A percentile compares a stretch with the other conserved stretches of the same genome.
These are phyloP conservation scores for Apotomis capreana DNA, from an alignment of 2,888 invertebrate species.

Conservation along the genomic window DNA sequence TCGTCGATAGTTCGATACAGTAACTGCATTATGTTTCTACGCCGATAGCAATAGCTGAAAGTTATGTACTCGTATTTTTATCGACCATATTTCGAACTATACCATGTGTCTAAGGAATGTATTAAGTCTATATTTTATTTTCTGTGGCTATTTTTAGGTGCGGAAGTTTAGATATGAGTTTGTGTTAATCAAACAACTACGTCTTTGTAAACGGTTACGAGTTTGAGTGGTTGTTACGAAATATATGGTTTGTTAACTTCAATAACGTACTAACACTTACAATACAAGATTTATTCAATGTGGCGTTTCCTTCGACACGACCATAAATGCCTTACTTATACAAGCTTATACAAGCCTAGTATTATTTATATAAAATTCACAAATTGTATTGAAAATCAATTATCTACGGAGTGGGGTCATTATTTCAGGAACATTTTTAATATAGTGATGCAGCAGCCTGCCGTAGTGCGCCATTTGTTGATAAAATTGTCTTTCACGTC, in stretches of 20 bases:
- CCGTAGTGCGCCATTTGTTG: too few species aligned
- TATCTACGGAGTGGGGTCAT: too few species aligned
- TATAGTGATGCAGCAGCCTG: too few species aligned
- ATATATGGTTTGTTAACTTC: conserved; percentile 3
- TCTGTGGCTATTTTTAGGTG: conserved; percentile 61
- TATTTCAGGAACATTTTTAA: too few species aligned
- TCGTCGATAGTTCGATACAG: conserved; percentile 10
- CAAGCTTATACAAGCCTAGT: too few species aligned
- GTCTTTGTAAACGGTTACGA: conserved; percentile 52
- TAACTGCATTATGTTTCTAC: conserved; percentile 18
- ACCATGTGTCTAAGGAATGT: conserved; percentile 38
- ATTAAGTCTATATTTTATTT: conserved; percentile 51
- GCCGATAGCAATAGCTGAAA: conserved; percentile 26
- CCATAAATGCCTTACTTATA: too few species aligned
- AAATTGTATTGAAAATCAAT: too few species aligned
- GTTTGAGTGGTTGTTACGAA: conserved; percentile 31
- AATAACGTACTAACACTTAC: too few species aligned
- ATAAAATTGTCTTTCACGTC: too few species aligned
- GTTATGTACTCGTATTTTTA: conserved; percentile 19
- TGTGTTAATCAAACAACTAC: conserved; percentile 61
- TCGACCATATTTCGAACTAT: conserved; percentile 15
- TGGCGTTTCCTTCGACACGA: too few species aligned
- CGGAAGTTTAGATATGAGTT: conserved; percentile 68
- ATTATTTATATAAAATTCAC: too few species aligned
- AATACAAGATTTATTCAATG: too few species aligned